Base-by-base conservation (phyloP, 2,797 vertebrate species). In the Enteromius argenteus region DNA sequence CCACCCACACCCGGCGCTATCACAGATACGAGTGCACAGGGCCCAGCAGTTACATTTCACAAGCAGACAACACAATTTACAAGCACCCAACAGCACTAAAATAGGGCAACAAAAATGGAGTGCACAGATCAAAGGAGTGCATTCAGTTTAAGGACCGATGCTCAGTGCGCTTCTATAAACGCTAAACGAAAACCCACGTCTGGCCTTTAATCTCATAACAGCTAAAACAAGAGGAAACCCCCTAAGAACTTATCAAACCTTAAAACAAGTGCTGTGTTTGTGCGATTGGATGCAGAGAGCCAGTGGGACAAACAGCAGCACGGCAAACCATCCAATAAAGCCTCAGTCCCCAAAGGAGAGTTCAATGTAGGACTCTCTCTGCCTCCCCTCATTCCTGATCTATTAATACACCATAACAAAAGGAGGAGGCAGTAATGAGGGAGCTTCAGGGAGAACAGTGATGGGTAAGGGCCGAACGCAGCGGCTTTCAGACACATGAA, bases 361-460 rank as follows among this genome's bases (percentile, higher is more conserved):
- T 92, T 93, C 90, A 88, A 94, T 92, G 91, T 95, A 94, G 94
- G 93, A 92, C 93, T 84, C 84, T 76, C 91, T 81, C 92, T 91
- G 91, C 73, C 91, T 92, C 90, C 91, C 90, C 90, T 72, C 71
- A 53, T 60, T 90, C 90, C 91, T 80, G 84, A 92, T 93, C 93
- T 95, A 95, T 95, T 93, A 93, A 94, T 95, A 94, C 86, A 93
- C 90, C 92, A 91, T 91, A 93, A 94, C 91, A 94, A 93, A 93
- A 86, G 90, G 90, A 88, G 88, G 90, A 89, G 91, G 92, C 90
- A 89, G 90, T 91, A 93, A 92, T 92, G 92, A 94, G 89, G 89
- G 91, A 89, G 90, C 89, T 91, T 87, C 72, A 75, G 87, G 89
- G 89, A 90, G 91, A 91, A 75, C 58, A 90, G 90, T 89, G 91